These are phyloP conservation scores for Amblyraja radiata DNA, from an alignment of 2,797 vertebrate species.

Conservation along the genomic window DNA sequence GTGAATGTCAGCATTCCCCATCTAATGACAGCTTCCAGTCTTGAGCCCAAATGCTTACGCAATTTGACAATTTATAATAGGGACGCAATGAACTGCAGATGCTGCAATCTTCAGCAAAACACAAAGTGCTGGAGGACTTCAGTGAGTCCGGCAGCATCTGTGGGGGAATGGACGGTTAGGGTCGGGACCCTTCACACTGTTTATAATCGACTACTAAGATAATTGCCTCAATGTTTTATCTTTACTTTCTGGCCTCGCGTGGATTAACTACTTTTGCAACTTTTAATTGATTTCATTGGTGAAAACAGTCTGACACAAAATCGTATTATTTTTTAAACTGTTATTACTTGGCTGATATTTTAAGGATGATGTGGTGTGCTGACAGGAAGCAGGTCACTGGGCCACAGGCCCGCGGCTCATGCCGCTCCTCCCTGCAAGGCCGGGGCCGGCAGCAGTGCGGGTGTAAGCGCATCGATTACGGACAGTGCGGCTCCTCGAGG, in stretches of 20 bases:
- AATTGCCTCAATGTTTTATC: background rate
- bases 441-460: background rate
- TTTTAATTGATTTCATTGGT: background rate
- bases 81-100: no score
- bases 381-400: background rate
- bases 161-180: no score
- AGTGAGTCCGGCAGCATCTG: no score
- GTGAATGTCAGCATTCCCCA: background rate
- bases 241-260: background rate
- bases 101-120: no score
- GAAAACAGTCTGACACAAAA: background rate
- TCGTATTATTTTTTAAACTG: background rate
- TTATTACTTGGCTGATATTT: background rate
- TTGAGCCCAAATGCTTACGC: background rate
- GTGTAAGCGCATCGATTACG: background rate
- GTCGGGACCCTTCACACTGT: background rate
- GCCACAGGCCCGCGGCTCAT: background rate
- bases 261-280: background rate
- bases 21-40: background rate
- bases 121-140: no score
- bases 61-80: background rate
- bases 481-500: background rate
- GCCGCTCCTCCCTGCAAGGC: background rate
- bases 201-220: background rate
- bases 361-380: no score